phyloP scores from a whole-genome alignment of 2,888 invertebrate species.

The Tanypteryx hageni region DNA sequence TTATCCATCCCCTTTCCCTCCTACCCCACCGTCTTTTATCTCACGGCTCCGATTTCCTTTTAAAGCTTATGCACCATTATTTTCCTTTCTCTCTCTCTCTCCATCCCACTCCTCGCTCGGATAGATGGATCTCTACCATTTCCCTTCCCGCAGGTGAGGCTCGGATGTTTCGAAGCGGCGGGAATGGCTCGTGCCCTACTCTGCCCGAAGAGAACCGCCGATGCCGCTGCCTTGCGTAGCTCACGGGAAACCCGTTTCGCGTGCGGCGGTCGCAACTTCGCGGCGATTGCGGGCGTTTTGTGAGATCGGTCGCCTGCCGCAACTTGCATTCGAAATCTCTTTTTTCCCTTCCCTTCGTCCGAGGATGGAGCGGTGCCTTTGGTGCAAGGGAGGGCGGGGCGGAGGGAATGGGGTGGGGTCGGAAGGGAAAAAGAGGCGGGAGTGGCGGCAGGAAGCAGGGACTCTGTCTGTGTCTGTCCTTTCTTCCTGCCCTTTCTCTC shows the following conservation, averaged over 20 bases:
- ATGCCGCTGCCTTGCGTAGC: neutral
- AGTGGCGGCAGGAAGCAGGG: too few species aligned
- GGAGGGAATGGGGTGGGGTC: neutral
- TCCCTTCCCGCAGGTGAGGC: neutral
- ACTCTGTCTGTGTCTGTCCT: too few species aligned
- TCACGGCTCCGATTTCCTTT: neutral
- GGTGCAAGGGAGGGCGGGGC: neutral
- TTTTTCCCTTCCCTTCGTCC: neutral
- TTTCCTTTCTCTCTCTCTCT: neutral
- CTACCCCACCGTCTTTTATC: neutral
- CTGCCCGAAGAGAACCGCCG: neutral
- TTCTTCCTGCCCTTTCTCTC: neutral
- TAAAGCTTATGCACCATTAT: slow-evolving; percentile 5
- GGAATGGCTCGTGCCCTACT: slow-evolving; percentile 46
- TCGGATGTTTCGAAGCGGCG: neutral
- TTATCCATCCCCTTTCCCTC: neutral
- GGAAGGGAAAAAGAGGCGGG: too few species aligned
- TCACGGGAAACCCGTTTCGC: slow-evolving; percentile 58
- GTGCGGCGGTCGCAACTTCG: slow-evolving; percentile 13
- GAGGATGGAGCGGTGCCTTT: slow-evolving; percentile 4
- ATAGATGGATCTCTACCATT: slow-evolving; percentile 15
- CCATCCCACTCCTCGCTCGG: neutral
- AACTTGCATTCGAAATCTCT: neutral
- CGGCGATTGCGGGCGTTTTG: slow-evolving; percentile 24
- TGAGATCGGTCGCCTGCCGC: slow-evolving; percentile 13